Evolutionary conservation across 2,888 invertebrate genomes (phyloP).

Genomic region (Diabrotica balteata): DNA sequence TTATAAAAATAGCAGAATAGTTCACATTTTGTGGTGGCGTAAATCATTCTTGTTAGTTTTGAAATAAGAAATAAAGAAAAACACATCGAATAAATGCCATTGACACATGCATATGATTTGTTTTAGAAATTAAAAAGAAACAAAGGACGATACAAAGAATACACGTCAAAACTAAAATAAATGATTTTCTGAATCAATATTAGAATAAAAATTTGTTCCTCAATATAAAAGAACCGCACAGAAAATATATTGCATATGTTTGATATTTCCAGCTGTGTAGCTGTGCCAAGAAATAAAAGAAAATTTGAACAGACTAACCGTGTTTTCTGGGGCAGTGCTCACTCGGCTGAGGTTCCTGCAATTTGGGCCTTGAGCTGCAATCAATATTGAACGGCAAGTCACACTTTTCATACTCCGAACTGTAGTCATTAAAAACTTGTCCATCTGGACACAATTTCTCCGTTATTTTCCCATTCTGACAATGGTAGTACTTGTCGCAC

Average conservation of each 20-base stretch:
- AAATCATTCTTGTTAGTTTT: too few relatives aligned
- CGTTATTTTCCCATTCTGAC: conserved; percentile 75
- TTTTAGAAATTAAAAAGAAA: too few relatives aligned
- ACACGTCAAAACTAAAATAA: background rate
- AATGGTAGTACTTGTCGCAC: conserved; percentile 88
- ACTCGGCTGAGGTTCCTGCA: conserved; percentile 76
- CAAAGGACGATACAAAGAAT: too few relatives aligned
- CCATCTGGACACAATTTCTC: conserved; percentile 88
- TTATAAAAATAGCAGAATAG: too few relatives aligned
- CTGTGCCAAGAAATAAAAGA: too few relatives aligned
- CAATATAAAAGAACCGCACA: background rate
- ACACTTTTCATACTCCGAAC: conserved; percentile 82
- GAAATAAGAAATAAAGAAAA: too few relatives aligned
- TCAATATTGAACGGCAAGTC: conserved; percentile 88
- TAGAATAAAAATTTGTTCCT: background rate
- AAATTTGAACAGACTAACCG: conserved; percentile 59
- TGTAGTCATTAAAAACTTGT: conserved; percentile 89
- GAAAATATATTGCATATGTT: background rate
- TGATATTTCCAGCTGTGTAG: too few relatives aligned
- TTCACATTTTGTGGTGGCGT: too few relatives aligned
- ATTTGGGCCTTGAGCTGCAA: conserved; percentile 77
- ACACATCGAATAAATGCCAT: too few relatives aligned
- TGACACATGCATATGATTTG: too few relatives aligned
- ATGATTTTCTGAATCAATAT: background rate
- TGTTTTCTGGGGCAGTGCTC: conserved; percentile 81